Evolutionary conservation across 92 coral and sea anemone species (phyloP).

Genomic region (Muricea muricata): DNA sequence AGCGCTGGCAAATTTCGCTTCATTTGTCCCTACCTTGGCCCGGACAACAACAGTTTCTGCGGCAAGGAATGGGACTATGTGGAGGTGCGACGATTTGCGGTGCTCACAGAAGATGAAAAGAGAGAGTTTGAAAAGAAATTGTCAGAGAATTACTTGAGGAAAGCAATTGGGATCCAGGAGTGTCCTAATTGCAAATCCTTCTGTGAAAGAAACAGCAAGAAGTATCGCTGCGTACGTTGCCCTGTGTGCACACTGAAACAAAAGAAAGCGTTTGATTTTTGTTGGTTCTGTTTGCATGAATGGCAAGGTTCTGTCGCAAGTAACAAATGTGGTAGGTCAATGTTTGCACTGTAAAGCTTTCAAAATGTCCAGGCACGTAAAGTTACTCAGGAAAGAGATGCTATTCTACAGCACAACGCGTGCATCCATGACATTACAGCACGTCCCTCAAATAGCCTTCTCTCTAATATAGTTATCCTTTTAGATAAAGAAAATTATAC

Average conservation of each 20-base stretch:
- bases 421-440: too few species aligned
- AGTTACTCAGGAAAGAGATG: too few species aligned
- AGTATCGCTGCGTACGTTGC: conserved; percentile 72
- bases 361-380: too few species aligned
- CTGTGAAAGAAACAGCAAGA: conserved; percentile 70
- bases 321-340: conserved; percentile 78
- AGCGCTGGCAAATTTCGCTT: conserved; percentile 73
- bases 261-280: conserved; percentile 61
- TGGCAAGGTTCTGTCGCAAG: conserved; percentile 57
- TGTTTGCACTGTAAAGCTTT: too few species aligned
- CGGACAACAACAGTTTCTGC: conserved; percentile 59
- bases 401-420: too few species aligned
- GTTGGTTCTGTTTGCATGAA: conserved; percentile 85
- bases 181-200: conserved; percentile 79
- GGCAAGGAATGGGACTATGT: conserved; percentile 81
- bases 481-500: too few species aligned
- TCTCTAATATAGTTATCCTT: too few species aligned
- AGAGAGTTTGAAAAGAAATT: conserved; percentile 78
- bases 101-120: conserved; percentile 75
- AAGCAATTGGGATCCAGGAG: conserved; percentile 83
- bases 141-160: conserved; percentile 72
- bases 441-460: too few species aligned
- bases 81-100: conserved; percentile 83
- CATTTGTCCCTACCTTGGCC: conserved; percentile 77
- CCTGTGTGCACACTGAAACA: conserved; percentile 61